Evolutionary conservation across 2,797 vertebrate species (phyloP).

Genomic region (Galaxias olidus): DNA sequence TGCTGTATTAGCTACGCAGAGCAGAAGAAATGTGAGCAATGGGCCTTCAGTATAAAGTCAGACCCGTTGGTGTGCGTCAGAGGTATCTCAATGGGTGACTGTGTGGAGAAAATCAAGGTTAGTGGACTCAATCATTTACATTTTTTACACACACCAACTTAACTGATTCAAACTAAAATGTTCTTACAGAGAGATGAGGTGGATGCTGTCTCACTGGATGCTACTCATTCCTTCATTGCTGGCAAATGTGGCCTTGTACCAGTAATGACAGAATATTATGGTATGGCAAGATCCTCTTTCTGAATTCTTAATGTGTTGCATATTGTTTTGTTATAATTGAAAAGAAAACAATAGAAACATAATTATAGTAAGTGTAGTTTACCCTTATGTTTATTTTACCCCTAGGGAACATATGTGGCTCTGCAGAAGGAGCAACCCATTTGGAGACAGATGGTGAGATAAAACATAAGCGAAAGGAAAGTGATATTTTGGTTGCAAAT

Average conservation of each 20-base stretch:
- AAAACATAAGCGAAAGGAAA: background rate
- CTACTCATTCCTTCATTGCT: conserved; percentile 86
- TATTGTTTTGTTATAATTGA: too few species aligned
- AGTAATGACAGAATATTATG: conserved; percentile 87
- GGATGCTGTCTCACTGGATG: conserved; percentile 87
- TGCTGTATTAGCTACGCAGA: conserved; percentile 90
- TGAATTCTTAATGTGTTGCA: too few species aligned
- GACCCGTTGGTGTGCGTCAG: conserved; percentile 87
- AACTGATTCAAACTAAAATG: conserved; percentile 6
- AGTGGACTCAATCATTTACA: background rate
- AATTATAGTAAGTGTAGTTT: background rate
- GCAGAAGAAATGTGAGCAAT: conserved; percentile 87
- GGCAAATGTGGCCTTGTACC: conserved; percentile 87
- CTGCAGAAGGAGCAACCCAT: conserved; percentile 57
- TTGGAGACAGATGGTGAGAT: conserved; percentile 67
- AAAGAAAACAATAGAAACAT: background rate
- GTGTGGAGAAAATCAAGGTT: conserved; percentile 90
- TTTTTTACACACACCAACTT: background rate
- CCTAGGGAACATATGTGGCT: conserved; percentile 66
- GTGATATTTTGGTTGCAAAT: too few species aligned
- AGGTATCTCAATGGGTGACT: conserved; percentile 81
- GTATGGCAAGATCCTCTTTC: conserved; percentile 46
- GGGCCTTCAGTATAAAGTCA: conserved; percentile 86
- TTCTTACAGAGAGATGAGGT: conserved; percentile 83
- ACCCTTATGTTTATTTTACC: background rate